Conservation (phyloP, 2,113 vertebrate species). For the Penelope pileata region DNA sequence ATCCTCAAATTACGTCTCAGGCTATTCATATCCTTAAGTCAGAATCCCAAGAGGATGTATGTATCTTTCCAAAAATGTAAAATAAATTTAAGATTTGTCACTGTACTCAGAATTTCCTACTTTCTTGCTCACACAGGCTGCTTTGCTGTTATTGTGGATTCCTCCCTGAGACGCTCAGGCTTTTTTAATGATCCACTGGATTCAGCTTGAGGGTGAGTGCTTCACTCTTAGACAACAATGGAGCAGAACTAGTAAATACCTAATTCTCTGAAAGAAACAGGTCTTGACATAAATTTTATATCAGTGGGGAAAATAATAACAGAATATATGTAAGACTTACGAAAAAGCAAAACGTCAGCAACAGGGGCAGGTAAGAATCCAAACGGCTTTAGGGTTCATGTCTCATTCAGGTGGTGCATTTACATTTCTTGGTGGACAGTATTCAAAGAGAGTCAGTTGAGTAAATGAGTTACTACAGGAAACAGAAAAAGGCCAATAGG, state of each 20-base stretch:
- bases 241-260: background rate
- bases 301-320: background rate
- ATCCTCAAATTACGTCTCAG: background rate
- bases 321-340: background rate
- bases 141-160: background rate
- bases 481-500: background rate
- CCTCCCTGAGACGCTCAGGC: background rate
- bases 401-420: background rate
- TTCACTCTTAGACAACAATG: fast-evolving
- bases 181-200: background rate
- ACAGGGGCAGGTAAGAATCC: background rate
- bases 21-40: background rate
- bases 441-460: background rate
- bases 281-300: background rate
- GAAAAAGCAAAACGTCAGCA: background rate
- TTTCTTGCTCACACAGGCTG: background rate
- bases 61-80: background rate
- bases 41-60: background rate
- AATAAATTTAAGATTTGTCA: background rate
- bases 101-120: background rate
- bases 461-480: background rate
- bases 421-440: background rate
- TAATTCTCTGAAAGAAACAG: background rate
- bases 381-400: background rate
- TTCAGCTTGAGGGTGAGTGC: background rate